Evolutionary conservation across 2,797 vertebrate genomes (phyloP), one percentile per base, ranked within the genome.

Genomic region (Heteromormyrus szaboi): DNA sequence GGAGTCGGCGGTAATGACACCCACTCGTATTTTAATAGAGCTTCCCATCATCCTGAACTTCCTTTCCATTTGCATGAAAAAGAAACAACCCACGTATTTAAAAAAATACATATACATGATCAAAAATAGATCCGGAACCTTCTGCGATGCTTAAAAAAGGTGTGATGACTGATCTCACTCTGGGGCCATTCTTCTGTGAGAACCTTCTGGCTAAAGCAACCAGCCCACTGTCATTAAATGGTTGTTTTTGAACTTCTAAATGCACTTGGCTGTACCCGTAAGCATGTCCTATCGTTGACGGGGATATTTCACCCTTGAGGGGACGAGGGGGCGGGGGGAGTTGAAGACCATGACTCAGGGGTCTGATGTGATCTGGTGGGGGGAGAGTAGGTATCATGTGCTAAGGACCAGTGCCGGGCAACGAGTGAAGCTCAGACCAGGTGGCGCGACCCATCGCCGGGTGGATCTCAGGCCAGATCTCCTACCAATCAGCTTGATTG

Each of bases 201-300:
- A 14, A 12, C 19, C 85, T 86, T 19, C 51, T 86, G 29, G 29
- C 29, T 56, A 86, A 86, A 86, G 53, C 51, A 12, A 37, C 53
- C 33, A 41, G 25, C 22, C 51, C 25, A 14, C 25, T 33, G 87
- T 90, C 88, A 88, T 90, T 90, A 91, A 90, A 88, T 88, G 89
- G 85, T 89, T 50, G 89, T 90, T 91, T 89, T 91, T 92, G 90
- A 91, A 93, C 90, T 88, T 33, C 89, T 92, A 90, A 91, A 93
- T 91, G 89, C 92, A 92, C 89, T 91, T 83, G 89, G 91, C 91
- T 83, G 44, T 7, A 25, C 7, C 79, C 65, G 33, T 79, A 68
- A 89, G 86, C 89, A 88, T 90, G 91, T 86, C 89, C 53, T 84
- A 91, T 84, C 68, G 0, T 76, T 33, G 14, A 11, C 2, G 14